Conservation (phyloP, 2,113 vertebrate species). For the Boleophthalmus pectinirostris region DNA sequence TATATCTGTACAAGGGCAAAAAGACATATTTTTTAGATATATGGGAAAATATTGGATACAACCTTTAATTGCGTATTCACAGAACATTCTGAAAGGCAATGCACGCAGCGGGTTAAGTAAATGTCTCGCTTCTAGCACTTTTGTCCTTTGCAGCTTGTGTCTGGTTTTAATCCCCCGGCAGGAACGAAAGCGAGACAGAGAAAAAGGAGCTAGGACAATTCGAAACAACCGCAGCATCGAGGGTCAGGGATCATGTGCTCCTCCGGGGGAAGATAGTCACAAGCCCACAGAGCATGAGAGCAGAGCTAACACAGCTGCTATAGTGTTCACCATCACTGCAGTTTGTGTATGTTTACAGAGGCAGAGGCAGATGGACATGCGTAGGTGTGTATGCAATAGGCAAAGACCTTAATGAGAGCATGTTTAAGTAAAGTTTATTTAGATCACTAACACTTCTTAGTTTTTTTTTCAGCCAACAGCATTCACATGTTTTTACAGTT, state of each 20-base stretch:
- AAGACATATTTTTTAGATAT: too few relatives aligned
- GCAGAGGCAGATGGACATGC: slow-evolving; percentile 19
- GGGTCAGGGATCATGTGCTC: slow-evolving; percentile 63
- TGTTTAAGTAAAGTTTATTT: slow-evolving; percentile 1
- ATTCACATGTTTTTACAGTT: background rate
- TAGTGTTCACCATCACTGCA: slow-evolving; percentile 6
- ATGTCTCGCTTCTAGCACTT: slow-evolving; percentile 23
- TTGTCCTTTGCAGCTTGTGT: slow-evolving; percentile 22
- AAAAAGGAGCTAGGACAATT: slow-evolving; percentile 50
- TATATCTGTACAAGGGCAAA: too few relatives aligned
- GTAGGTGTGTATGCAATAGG: slow-evolving; percentile 27
- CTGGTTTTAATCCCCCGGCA: slow-evolving; percentile 59
- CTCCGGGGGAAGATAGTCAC: slow-evolving; percentile 49
- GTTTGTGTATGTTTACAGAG: slow-evolving; percentile 11
- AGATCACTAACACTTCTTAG: slow-evolving; percentile 14
- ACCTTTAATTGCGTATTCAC: slow-evolving; percentile 8
- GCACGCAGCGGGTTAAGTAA: slow-evolving; percentile 28
- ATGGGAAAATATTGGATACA: too few relatives aligned
- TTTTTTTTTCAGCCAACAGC: slow-evolving; percentile 6
- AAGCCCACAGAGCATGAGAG: slow-evolving; percentile 46
- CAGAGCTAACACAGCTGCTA: slow-evolving; percentile 61
- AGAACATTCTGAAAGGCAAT: slow-evolving; percentile 21
- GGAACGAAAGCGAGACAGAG: slow-evolving; percentile 38
- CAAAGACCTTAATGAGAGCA: slow-evolving; percentile 29
- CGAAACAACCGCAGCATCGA: slow-evolving; percentile 48